Evolutionary conservation across 1,140 invertebrate genomes (phyloP), one percentile per base, ranked within the genome.

Genomic region (Aradophagus sp.): DNA sequence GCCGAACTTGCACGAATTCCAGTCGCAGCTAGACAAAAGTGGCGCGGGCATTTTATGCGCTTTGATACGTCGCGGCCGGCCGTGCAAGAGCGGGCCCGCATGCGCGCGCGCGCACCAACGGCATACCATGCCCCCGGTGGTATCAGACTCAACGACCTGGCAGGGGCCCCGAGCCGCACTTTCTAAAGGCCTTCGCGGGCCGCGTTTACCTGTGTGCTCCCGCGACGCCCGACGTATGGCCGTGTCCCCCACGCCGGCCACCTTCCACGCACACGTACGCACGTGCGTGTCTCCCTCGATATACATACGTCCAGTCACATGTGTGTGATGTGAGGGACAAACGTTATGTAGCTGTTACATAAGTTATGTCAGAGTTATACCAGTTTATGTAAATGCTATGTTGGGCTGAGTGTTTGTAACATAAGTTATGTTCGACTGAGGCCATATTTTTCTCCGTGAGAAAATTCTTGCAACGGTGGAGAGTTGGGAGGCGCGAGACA

Each of bases 111-210:
- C 59, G 42, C 52, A 70, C 45, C 31, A 77, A 70, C 65, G 70
- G 73, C 69, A 75, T 75, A 66, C 71, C 76, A 62, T 76, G 67
- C 74, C 71, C 66, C 61, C 73, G 63, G 74, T 73, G 74, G 56
- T 74, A 78, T 77, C 76, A 73, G 71, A 73, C 73, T 74, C 77
- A 78, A 78, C 75, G 72, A 76, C 77, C 75, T 73, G 77, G 34
- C 74, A 69, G 75, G 55, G 63, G 72, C 63, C 72, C 66, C 63
- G 66, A 76, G 77, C 76, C 77, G 75, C 71, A 82, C 80, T 84
- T 82, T 84, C 82, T 84, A 84, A 84, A 84, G 75, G 74, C 80
- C 82, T 82, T 81, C 82, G 78, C 62, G 59, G 69, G 76, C 70
- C 58, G 38, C 38, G 47, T 58, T 39, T 34, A 26, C 62, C 48